phyloP scores from a whole-genome alignment of 1,140 invertebrate genomes.

The Sycophila sp. region DNA sequence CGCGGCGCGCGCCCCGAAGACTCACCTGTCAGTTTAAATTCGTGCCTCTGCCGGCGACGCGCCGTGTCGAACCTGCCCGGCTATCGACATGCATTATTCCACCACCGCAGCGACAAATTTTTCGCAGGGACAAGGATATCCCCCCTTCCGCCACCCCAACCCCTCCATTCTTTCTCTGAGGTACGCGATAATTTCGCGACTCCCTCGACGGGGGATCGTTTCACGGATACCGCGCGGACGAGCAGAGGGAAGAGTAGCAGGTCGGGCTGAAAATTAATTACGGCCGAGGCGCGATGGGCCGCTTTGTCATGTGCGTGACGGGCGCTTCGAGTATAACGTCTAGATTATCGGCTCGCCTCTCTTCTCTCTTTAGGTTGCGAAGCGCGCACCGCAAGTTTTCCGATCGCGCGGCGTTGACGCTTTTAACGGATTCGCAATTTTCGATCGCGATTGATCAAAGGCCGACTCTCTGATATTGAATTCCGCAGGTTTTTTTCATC shows the following conservation, averaged over 20 bases:
- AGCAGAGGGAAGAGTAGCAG: background rate
- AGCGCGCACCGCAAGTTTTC: background rate
- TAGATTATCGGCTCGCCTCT: background rate
- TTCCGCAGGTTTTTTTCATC: too few relatives aligned
- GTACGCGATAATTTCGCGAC: background rate
- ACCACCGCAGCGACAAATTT: background rate
- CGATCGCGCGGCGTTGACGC: background rate
- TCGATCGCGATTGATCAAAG: too few relatives aligned
- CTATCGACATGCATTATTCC: slow-evolving; percentile 22
- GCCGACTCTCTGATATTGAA: too few relatives aligned
- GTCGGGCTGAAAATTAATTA: slow-evolving; percentile 33
- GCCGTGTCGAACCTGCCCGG: background rate
- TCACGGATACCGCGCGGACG: background rate
- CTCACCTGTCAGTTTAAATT: slow-evolving; percentile 26
- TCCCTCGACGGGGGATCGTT: background rate
- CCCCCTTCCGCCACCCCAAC: too few relatives aligned
- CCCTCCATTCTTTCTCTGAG: background rate
- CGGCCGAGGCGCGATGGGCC: slow-evolving; percentile 15
- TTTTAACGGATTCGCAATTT: too few relatives aligned
- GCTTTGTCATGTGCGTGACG: slow-evolving; percentile 18
- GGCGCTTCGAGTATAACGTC: background rate
- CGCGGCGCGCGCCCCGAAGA: background rate
- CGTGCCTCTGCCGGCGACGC: background rate
- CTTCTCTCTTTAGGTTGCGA: background rate
- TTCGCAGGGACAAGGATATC: background rate